A percentile compares a stretch with the other conserved stretches of the same genome.
Evolutionary conservation across 2,888 invertebrate species (phyloP).

Genomic region (Dynastes tityus): DNA sequence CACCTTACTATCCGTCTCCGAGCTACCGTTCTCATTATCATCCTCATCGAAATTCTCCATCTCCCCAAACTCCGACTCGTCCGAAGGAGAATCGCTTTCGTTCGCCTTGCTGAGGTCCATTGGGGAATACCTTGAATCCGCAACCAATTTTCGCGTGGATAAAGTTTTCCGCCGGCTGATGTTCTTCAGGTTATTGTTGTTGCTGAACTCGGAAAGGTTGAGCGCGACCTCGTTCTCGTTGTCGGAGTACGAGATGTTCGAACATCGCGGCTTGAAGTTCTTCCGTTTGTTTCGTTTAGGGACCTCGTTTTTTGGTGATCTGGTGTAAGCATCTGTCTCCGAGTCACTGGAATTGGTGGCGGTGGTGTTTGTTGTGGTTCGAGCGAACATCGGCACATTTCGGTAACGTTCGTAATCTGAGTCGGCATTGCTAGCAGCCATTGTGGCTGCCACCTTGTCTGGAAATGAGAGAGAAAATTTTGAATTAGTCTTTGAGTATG

Average conservation of each 20-base stretch:
- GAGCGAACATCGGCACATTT: conserved; percentile 51
- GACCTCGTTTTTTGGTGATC: conserved; percentile 70
- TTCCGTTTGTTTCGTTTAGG: conserved; percentile 84
- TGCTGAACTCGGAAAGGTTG: conserved; percentile 61
- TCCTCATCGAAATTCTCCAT: conserved; percentile 55
- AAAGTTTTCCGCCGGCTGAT: conserved; percentile 64
- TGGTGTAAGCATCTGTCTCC: conserved; percentile 68
- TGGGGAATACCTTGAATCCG: conserved; percentile 62
- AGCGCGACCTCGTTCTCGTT: conserved; percentile 63
- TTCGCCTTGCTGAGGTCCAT: conserved; percentile 67
- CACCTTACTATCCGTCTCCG: conserved; percentile 61
- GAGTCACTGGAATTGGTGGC: conserved; percentile 72
- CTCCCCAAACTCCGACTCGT: conserved; percentile 55
- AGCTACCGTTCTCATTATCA: conserved; percentile 53
- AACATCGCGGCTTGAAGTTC: conserved; percentile 85
- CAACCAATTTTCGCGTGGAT: conserved; percentile 62
- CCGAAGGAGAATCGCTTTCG: conserved; percentile 62
- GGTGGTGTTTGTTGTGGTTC: conserved; percentile 19
- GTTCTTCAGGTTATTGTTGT: conserved; percentile 67
- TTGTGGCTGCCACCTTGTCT: conserved; percentile 68
- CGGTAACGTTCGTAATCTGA: conserved; percentile 64
- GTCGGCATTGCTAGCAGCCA: conserved; percentile 65
- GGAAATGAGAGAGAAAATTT: conserved; percentile 46
- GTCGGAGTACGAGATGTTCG: conserved; percentile 74
- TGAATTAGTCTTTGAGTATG: no score